These are phyloP conservation scores for Heliornis fulica DNA, from an alignment of 2,113 vertebrate species.

Conservation along the genomic window DNA sequence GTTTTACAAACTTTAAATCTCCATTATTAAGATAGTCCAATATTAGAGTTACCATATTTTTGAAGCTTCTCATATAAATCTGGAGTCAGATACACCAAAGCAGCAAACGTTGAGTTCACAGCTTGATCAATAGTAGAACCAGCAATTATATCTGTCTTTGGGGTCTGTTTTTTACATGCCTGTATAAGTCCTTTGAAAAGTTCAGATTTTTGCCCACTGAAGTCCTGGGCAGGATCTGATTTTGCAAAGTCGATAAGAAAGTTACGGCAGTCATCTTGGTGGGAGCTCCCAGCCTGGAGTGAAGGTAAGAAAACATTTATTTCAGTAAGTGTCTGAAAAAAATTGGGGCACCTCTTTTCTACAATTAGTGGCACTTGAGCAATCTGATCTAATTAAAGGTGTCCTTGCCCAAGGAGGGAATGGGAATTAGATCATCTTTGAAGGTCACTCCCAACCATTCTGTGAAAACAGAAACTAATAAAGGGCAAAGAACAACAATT, in stretches of 20 bases:
- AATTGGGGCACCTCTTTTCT: background rate
- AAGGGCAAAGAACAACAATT: background rate
- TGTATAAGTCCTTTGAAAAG: constrained; percentile 86
- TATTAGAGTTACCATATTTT: constrained; percentile 86
- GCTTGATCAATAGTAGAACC: constrained; percentile 93
- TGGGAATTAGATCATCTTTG: background rate
- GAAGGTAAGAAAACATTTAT: background rate
- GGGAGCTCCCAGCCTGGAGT: constrained; percentile 73
- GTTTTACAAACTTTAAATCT: constrained; percentile 60
- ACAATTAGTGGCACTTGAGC: background rate
- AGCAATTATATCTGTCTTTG: constrained; percentile 86
- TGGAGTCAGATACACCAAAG: constrained; percentile 94
- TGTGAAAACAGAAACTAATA: background rate
- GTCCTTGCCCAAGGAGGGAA: background rate
- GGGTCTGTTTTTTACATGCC: constrained; percentile 87
- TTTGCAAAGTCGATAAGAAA: constrained; percentile 89
- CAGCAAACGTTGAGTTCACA: constrained; percentile 95
- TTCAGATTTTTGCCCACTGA: constrained; percentile 81
- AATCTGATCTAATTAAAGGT: background rate
- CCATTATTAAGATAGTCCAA: constrained; percentile 73
- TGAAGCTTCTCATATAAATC: constrained; percentile 86
- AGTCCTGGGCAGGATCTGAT: constrained; percentile 88
- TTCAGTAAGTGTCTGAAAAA: background rate
- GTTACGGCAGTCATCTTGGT: constrained; percentile 73
- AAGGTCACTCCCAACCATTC: background rate